Conservation (phyloP, 2,888 invertebrate genomes). For the Cynaeus angustus region DNA sequence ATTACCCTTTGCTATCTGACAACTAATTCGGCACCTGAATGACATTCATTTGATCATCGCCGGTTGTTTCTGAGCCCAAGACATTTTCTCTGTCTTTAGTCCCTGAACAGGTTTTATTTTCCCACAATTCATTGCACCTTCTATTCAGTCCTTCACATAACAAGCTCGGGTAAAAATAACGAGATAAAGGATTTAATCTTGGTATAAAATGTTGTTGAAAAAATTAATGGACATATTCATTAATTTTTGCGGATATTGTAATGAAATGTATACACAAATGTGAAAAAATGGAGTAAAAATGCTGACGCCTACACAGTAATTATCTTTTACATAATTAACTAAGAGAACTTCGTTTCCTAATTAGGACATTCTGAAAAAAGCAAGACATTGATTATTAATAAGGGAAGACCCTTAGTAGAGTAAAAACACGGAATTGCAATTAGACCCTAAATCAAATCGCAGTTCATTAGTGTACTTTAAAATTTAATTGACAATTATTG, state of each 20-base stretch:
- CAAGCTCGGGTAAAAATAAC: slow-evolving; percentile 8
- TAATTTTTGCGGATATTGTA: not conserved
- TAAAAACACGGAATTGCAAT: slow-evolving; percentile 10
- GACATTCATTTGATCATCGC: slow-evolving; percentile 45
- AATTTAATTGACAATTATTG: slow-evolving; percentile 14
- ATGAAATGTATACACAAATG: too few relatives aligned
- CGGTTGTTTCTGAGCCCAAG: slow-evolving; percentile 35
- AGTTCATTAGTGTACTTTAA: slow-evolving; percentile 13
- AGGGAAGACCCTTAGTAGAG: not conserved
- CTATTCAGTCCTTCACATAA: slow-evolving; percentile 19
- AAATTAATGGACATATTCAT: slow-evolving; percentile 25
- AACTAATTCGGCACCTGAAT: slow-evolving; percentile 48
- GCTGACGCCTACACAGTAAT: too few relatives aligned
- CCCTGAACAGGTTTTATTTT: slow-evolving; percentile 40
- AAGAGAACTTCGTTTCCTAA: slow-evolving; percentile 3
- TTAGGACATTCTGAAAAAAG: not conserved
- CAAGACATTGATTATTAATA: slow-evolving; percentile 11
- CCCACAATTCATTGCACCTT: slow-evolving; percentile 40
- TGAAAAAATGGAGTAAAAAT: too few relatives aligned
- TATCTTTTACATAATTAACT: too few relatives aligned
- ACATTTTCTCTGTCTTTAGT: slow-evolving; percentile 26
- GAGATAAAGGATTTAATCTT: not conserved
- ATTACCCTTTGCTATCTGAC: slow-evolving; percentile 38
- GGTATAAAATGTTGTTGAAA: not conserved
- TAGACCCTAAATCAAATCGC: not conserved